phyloP scores from a whole-genome alignment of 1,140 invertebrate species.

The Goniozus legneri region DNA sequence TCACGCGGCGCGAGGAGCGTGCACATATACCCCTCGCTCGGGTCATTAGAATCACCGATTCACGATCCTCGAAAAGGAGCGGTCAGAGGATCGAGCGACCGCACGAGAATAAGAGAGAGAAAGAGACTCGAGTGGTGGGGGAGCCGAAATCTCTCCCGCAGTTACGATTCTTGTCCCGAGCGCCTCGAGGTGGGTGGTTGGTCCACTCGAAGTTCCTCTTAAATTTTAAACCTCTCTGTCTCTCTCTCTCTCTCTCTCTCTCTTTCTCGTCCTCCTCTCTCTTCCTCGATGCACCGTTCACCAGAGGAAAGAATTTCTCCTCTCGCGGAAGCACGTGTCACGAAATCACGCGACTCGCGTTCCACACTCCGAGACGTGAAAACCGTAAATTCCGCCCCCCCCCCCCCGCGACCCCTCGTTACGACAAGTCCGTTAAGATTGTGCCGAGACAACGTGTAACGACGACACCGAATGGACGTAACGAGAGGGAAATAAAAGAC shows the following conservation, averaged over 20 bases:
- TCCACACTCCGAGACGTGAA: too few species aligned
- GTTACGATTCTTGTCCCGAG: constrained; percentile 11
- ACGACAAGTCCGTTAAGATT: neutral
- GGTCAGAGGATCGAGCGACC: neutral
- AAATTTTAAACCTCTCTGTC: too few species aligned
- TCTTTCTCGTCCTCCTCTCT: too few species aligned
- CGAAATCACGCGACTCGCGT: too few species aligned
- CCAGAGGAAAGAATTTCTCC: constrained; percentile 14
- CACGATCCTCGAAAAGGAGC: too few species aligned
- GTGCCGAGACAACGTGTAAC: neutral
- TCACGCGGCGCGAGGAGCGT: too few species aligned
- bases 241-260: too few species aligned
- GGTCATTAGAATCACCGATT: too few species aligned
- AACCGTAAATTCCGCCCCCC: too few species aligned
- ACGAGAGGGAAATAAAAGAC: neutral
- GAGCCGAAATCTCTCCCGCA: constrained; percentile 17
- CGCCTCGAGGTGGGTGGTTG: constrained; percentile 20
- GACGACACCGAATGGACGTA: neutral
- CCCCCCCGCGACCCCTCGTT: too few species aligned
- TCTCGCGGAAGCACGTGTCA: too few species aligned
- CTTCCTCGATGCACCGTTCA: constrained; percentile 19
- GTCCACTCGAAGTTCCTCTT: neutral
- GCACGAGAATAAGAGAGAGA: neutral
- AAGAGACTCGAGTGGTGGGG: neutral
- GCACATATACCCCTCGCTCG: too few species aligned